Percentiles rank a stretch among this genome's conserved stretches.
Evolutionary conservation across 2,113 vertebrate species (phyloP).

Genomic region (Cromileptes altivelis): DNA sequence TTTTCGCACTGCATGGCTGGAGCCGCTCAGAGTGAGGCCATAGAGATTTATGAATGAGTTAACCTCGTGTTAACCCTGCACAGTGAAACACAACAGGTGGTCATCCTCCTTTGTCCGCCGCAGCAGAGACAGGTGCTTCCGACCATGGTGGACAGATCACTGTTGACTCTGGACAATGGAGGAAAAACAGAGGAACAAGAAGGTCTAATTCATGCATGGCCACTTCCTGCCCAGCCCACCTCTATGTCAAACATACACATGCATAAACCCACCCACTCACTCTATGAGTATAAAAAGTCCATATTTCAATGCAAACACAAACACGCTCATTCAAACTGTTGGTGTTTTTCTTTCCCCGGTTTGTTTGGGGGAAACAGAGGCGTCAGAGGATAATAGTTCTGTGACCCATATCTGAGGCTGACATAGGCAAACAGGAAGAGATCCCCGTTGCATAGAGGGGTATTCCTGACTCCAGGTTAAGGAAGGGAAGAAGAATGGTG

Average conservation of each 20-base stretch:
- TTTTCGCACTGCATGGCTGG: background rate
- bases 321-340: slow-evolving; percentile 54
- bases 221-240: slow-evolving; percentile 23
- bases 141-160: slow-evolving; percentile 48
- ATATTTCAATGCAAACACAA: slow-evolving; percentile 55
- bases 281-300: slow-evolving; percentile 38
- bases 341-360: background rate
- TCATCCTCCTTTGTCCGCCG: slow-evolving; percentile 66
- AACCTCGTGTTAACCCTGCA: slow-evolving; percentile 60
- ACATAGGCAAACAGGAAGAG: slow-evolving; percentile 75
- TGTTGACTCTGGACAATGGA: slow-evolving; percentile 69
- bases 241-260: slow-evolving; percentile 52
- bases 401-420: slow-evolving; percentile 60
- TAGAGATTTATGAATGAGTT: slow-evolving; percentile 50
- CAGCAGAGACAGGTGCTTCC: slow-evolving; percentile 78
- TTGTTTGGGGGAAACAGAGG: slow-evolving; percentile 54
- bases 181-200: slow-evolving; percentile 50
- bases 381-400: slow-evolving; percentile 57
- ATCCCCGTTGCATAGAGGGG: slow-evolving; percentile 54
- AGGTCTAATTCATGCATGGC: slow-evolving; percentile 62
- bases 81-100: slow-evolving; percentile 72
- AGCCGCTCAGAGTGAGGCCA: background rate
- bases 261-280: slow-evolving; percentile 31
- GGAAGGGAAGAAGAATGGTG: slow-evolving; percentile 54
- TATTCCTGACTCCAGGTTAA: slow-evolving; percentile 57